Conservation (phyloP, 2,888 invertebrate species). For the Dolichomitus sp. region DNA sequence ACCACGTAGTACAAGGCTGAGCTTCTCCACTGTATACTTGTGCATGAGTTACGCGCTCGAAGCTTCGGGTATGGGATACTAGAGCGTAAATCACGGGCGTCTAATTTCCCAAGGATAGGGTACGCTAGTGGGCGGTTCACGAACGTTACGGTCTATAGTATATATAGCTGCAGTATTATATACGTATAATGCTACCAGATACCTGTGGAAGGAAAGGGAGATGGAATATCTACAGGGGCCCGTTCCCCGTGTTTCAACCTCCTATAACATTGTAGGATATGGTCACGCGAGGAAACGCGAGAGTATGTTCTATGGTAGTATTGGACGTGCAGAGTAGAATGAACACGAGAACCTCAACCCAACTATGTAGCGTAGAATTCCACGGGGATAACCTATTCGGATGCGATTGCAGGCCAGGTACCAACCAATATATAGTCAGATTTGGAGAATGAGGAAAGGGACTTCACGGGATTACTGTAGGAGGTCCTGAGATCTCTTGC, state of each 20-base stretch:
- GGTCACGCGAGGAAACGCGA: conserved; percentile 57
- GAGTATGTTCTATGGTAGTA: conserved; percentile 36
- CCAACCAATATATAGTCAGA: conserved; percentile 10
- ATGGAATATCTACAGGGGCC: conserved; percentile 39
- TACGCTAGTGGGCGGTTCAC: conserved; percentile 51
- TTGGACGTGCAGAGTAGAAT: conserved; percentile 19
- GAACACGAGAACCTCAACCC: conserved; percentile 52
- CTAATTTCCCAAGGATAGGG: conserved; percentile 76
- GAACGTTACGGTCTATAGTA: conserved; percentile 36
- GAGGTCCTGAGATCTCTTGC: conserved; percentile 18
- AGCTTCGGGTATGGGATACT: conserved; percentile 50
- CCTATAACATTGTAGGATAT: conserved; percentile 51
- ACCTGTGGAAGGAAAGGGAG: conserved; percentile 35
- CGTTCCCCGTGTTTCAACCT: conserved; percentile 40
- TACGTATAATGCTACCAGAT: conserved; percentile 43
- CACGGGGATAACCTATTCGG: conserved; percentile 54
- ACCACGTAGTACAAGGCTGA: conserved; percentile 37
- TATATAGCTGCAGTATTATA: conserved; percentile 17
- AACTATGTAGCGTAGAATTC: conserved; percentile 57
- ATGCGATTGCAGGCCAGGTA: conserved; percentile 59
- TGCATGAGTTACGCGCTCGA: conserved; percentile 54
- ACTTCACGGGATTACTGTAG: conserved; percentile 3
- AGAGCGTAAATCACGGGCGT: conserved; percentile 73
- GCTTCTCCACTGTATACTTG: conserved; percentile 29
- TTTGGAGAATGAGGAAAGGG: conserved; percentile 32